A percentile compares a stretch with the other conserved stretches of the same genome.
phyloP scores from a whole-genome alignment of 2,797 vertebrate genomes.

The Lagocephalus sceleratus region DNA sequence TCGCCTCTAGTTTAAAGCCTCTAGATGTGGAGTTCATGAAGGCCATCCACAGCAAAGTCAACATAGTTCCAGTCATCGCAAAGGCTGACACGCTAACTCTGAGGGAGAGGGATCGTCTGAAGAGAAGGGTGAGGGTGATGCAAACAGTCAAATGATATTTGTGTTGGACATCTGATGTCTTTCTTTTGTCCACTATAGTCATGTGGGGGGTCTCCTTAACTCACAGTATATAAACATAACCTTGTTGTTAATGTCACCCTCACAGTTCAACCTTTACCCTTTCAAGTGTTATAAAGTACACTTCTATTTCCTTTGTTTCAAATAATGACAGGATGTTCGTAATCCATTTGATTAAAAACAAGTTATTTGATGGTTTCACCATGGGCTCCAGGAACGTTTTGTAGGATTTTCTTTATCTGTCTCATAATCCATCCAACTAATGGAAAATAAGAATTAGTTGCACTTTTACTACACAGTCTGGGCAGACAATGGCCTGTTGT shows the following conservation, averaged over 20 bases:
- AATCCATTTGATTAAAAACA: background rate
- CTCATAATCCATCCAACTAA: background rate
- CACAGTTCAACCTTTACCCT: too few species aligned
- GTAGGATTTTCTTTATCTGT: background rate
- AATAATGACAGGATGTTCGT: too few species aligned
- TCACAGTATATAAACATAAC: too few species aligned
- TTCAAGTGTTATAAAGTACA: too few species aligned
- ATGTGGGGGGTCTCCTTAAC: too few species aligned
- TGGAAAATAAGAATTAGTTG: slow-evolving; percentile 6
- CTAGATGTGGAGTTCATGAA: slow-evolving; percentile 89
- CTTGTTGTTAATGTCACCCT: too few species aligned
- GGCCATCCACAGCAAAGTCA: slow-evolving; percentile 88
- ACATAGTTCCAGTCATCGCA: slow-evolving; percentile 86
- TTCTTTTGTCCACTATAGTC: too few species aligned
- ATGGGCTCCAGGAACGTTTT: background rate
- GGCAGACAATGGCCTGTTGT: slow-evolving; percentile 2
- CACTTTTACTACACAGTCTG: background rate
- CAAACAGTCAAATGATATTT: background rate
- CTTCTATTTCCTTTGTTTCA: too few species aligned
- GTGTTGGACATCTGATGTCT: too few species aligned
- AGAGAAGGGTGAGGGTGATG: slow-evolving; percentile 81
- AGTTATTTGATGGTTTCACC: background rate
- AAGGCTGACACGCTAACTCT: slow-evolving; percentile 85
- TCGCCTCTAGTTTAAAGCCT: slow-evolving; percentile 78
- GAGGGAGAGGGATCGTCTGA: slow-evolving; percentile 85